Evolutionary conservation across 2,797 vertebrate genomes (phyloP), one percentile per base, ranked within the genome.

Genomic region (Huso huso): DNA sequence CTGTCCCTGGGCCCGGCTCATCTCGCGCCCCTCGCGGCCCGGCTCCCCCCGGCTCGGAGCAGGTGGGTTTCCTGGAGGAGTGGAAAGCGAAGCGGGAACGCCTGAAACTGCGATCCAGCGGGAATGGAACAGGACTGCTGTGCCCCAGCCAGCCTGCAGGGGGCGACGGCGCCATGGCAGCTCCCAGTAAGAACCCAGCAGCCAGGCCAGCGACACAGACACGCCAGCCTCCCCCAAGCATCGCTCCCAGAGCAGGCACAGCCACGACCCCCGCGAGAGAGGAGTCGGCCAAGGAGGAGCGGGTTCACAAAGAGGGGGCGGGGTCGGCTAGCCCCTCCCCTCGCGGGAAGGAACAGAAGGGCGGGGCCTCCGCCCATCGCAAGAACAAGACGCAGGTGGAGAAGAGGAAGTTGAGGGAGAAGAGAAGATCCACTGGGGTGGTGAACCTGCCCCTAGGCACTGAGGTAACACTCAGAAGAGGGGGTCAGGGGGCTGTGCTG

Each of bases 351-450:
- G 69, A 70, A 49, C 68, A 68, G 61, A 70, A 62, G 66, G 68
- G 68, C 6, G 12, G 62, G 7, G 9, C 52, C 52, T 55, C 52
- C 2, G 9, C 52, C 4, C 63, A 68, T 50, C 70, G 70, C 48
- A 73, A 73, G 49, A 68, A 73, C 61, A 68, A 55, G 2, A 73
- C 72, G 9, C 69, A 73, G 23, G 70, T 70, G 7, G 72, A 73
- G 63, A 73, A 70, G 50, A 65, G 72, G 49, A 73, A 70, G 67
- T 62, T 73, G 7, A 59, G 72, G 48, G 72, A 73, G 53, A 73
- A 73, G 59, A 49, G 72, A 37, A 13, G 72, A 23, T 69, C 72
- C 3, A 73, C 72, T 15, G 72, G 72, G 8, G 61, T 73, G 51
- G 72, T 63, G 49, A 68, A 73, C 50, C 10, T 70, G 12, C 49